Percentiles rank a stretch among this genome's conserved stretches.
phyloP scores from a whole-genome alignment of 2,888 invertebrate genomes.

The Schrankia costaestrigalis region DNA sequence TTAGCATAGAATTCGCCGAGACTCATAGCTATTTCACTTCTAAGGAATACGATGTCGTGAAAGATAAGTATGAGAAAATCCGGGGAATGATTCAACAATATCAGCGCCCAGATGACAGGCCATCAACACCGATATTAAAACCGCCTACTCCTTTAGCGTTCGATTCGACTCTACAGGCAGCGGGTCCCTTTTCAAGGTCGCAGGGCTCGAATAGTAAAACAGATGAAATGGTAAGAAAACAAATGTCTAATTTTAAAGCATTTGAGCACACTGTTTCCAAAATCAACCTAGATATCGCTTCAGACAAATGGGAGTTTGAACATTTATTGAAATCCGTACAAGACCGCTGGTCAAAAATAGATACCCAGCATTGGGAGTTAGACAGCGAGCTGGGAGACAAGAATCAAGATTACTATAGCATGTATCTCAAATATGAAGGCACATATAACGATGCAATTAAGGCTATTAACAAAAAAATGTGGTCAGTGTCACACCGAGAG shows the following conservation, averaged over 20 bases:
- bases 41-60: no score
- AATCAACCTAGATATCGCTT: not conserved
- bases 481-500: constrained; percentile 3
- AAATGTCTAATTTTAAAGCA: constrained; percentile 4
- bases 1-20: no score
- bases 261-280: constrained; percentile 3
- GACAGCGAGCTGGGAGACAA: constrained; percentile 3
- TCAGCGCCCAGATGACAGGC: constrained; percentile 1
- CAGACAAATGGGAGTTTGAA: constrained; percentile 9
- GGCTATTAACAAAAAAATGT: constrained; percentile 6
- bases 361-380: constrained; percentile 2
- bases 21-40: no score
- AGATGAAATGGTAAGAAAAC: constrained; percentile 3
- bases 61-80: no score
- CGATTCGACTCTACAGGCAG: not conserved
- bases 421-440: not conserved
- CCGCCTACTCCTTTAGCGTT: constrained; percentile 3
- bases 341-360: constrained; percentile 2
- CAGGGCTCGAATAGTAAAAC: constrained; percentile 2
- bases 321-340: not conserved
- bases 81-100: not conserved
- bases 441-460: constrained; percentile 3
- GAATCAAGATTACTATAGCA: not conserved
- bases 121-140: constrained; percentile 3
- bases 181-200: not conserved